Percentiles rank a stretch among this genome's conserved stretches.
phyloP scores from a whole-genome alignment of 2,888 invertebrate species.

The Cremastinae sp. region DNA sequence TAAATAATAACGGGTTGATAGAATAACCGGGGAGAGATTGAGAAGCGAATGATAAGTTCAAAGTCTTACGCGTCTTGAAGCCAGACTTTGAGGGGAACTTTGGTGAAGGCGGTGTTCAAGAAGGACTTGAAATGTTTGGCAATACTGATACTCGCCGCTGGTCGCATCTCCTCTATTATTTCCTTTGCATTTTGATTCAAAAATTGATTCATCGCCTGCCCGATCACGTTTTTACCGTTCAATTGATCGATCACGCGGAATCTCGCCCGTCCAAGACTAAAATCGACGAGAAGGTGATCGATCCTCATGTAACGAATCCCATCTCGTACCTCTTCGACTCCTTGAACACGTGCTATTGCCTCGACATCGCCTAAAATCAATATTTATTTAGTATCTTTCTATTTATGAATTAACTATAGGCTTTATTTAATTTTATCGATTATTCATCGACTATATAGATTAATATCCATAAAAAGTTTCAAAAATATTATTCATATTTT shows the following conservation, averaged over 20 bases:
- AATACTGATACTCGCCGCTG: conserved; percentile 87
- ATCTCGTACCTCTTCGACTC: conserved; percentile 84
- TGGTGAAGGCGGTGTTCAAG: conserved; percentile 87
- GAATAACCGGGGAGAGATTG: no score
- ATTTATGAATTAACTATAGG: not conserved
- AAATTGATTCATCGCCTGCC: conserved; percentile 92
- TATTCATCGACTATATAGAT: no score
- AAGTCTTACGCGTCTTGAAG: conserved; percentile 78
- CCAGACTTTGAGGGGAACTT: conserved; percentile 88
- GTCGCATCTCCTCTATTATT: conserved; percentile 91
- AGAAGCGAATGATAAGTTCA: not conserved
- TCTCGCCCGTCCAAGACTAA: conserved; percentile 86
- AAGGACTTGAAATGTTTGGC: conserved; percentile 88
- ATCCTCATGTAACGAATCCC: conserved; percentile 86
- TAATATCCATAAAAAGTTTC: no score
- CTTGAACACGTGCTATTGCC: conserved; percentile 87
- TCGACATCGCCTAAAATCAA: conserved; percentile 88
- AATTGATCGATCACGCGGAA: conserved; percentile 88
- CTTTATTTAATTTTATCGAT: no score
- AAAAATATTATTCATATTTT: no score
- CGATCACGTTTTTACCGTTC: conserved; percentile 89
- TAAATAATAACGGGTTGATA: no score
- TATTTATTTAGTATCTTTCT: no score
- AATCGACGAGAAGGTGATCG: conserved; percentile 86
- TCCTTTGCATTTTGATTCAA: conserved; percentile 90